Percentiles rank a stretch among this genome's conserved stretches.
These are phyloP conservation scores for Aldrovandia affinis DNA, from an alignment of 2,797 vertebrate genomes.

Conservation along the genomic window DNA sequence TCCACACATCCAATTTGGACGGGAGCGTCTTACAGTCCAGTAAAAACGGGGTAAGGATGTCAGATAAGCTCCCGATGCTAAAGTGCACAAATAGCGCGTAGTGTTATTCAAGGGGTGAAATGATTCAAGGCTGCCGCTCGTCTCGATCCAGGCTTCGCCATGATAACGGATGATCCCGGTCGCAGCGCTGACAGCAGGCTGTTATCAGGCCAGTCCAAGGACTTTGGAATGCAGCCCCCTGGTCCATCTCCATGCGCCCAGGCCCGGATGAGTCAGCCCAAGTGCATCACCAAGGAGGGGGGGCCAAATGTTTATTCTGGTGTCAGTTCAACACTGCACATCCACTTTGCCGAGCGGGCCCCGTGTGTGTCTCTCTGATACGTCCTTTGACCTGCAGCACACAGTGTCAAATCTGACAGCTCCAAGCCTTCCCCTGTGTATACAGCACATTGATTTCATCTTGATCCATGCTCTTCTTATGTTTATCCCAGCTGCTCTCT, in stretches of 20 bases:
- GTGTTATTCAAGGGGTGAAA: background rate
- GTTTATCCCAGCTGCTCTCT: conserved; percentile 41
- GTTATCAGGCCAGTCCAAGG: conserved; percentile 15
- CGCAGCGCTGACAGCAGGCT: background rate
- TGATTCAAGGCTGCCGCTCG: background rate
- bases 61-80: background rate
- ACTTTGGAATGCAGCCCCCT: background rate
- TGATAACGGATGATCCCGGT: background rate
- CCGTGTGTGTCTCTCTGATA: background rate
- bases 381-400: background rate
- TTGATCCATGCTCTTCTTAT: conserved; percentile 11
- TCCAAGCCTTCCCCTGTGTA: background rate
- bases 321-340: background rate
- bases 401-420: background rate
- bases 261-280: conserved; percentile 2
- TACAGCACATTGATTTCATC: conserved; percentile 21
- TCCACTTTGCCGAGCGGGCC: background rate
- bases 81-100: background rate
- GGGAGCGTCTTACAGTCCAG: background rate
- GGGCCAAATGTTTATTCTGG: conserved; percentile 18
- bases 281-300: background rate
- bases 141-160: background rate
- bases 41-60: background rate
- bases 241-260: background rate
- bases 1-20: background rate